Evolutionary conservation across 2,797 vertebrate genomes (phyloP).

Genomic region (Leuciscus waleckii): DNA sequence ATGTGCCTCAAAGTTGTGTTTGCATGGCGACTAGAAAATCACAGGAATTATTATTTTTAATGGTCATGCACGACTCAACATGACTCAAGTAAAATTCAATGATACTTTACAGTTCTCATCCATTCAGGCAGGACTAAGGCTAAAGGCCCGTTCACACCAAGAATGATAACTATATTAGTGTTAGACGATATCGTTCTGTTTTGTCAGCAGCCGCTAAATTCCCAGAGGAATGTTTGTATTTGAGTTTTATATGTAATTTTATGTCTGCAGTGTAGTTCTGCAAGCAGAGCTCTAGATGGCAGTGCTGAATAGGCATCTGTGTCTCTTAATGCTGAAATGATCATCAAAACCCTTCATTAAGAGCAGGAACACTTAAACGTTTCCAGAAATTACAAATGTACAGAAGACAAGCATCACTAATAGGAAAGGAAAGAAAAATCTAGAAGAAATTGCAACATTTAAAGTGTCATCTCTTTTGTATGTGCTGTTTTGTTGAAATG

Average conservation of each 20-base stretch:
- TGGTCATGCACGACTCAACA: neutral
- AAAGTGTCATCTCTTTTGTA: neutral
- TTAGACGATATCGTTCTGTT: neutral
- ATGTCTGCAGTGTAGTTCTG: neutral
- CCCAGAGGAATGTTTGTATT: neutral
- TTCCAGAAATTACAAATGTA: neutral
- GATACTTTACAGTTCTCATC: neutral
- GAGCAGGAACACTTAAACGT: neutral
- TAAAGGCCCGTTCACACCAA: neutral
- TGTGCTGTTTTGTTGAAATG: constrained; percentile 1
- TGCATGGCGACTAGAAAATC: neutral
- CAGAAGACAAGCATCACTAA: neutral
- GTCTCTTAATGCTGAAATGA: neutral
- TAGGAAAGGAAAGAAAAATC: neutral
- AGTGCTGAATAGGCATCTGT: constrained; percentile 18
- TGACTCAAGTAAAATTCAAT: neutral
- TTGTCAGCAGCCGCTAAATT: neutral
- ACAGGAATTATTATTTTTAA: neutral
- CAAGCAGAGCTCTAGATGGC: constrained; percentile 45
- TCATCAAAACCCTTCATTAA: constrained; percentile 5
- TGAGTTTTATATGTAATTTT: neutral
- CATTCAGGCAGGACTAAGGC: neutral
- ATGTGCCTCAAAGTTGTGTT: neutral
- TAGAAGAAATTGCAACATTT: neutral
- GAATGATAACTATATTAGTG: neutral